Conservation (phyloP, 1,140 invertebrate genomes). For the Melipona quadrifasciata region DNA sequence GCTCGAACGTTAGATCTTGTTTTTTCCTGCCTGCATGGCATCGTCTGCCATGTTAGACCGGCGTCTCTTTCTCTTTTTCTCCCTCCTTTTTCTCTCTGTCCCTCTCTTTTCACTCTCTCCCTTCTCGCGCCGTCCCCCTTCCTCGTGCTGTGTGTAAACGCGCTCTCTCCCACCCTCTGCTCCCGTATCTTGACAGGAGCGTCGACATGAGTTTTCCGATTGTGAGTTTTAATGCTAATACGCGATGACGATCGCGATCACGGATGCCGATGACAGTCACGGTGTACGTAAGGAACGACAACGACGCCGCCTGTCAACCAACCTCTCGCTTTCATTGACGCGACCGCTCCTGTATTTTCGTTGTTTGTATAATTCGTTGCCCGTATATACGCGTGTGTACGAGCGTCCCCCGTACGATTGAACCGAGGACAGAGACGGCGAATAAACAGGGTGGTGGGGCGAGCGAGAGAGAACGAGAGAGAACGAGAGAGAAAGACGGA, state of each 20-base stretch:
- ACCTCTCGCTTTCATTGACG: conserved; percentile 56
- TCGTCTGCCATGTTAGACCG: conserved; percentile 65
- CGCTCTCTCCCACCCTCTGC: conserved; percentile 36
- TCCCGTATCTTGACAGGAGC: conserved; percentile 31
- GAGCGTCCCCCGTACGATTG: neutral
- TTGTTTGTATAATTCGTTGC: conserved; percentile 27
- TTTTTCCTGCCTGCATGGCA: conserved; percentile 65
- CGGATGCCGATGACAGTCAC: conserved; percentile 5
- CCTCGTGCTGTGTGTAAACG: conserved; percentile 52
- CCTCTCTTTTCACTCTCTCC: conserved; percentile 20
- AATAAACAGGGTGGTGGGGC: neutral
- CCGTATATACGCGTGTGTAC: conserved; percentile 27
- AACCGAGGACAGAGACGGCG: neutral
- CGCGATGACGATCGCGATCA: neutral
- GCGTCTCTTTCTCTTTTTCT: conserved; percentile 40
- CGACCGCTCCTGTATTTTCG: conserved; percentile 30
- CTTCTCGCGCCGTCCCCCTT: neutral
- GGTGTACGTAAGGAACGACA: conserved; percentile 20
- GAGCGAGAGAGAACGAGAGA: neutral
- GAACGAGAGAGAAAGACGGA: neutral
- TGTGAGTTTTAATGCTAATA: conserved; percentile 44
- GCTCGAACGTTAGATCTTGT: conserved; percentile 60
- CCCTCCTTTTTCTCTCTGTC: conserved; percentile 1
- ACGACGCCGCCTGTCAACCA: conserved; percentile 49
- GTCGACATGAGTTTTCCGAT: conserved; percentile 58